Evolutionary conservation across 2,797 vertebrate species (phyloP), one percentile per base, ranked within the genome.

Genomic region (Phrynocephalus forsythii): DNA sequence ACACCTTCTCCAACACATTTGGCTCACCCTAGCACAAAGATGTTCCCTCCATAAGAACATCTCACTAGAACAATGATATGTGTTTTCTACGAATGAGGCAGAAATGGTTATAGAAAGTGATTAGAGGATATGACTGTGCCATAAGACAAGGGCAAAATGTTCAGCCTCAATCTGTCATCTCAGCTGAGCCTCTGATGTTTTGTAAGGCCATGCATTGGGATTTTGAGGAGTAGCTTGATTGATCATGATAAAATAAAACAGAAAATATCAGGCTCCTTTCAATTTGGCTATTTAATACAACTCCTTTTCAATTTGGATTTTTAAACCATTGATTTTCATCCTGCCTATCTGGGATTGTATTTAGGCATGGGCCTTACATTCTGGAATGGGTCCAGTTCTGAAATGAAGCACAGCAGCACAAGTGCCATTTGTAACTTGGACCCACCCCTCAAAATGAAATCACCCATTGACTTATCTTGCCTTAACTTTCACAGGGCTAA

Each of bases 81-180:
- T 28, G 66, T 6, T 79, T 22, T 89, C 30, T 87, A 91, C 88
- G 89, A 3, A 26, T 28, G 52, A 93, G 67, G 83, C 86, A 81
- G 22, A 87, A 67, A 22, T 66, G 38, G 66, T 81, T 50, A 75
- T 0, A 82, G 75, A 82, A 76, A 83, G 77, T 1, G 4, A 80
- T 72, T 83, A 10, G 0, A 90, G 28, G 15, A 76, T 0, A 0
- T 5, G 50, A 79, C 7, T 86, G 75, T 84, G 84, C 84, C 87
- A 93, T 68, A 79, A 68, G 18, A 73, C 52, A 91, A 88, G 63
- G 89, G 88, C 87, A 83, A 73, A 90, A 6, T 77, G 48, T 28
- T 87, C 67, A 66, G 1, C 50, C 33, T 92, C 38, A 87, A 71
- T 88, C 84, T 85, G 68, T 78, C 33, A 86, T 3, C 68, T 8